These are phyloP conservation scores for Hesperophylax magnus DNA, from an alignment of 1,140 invertebrate species.

Conservation along the genomic window DNA sequence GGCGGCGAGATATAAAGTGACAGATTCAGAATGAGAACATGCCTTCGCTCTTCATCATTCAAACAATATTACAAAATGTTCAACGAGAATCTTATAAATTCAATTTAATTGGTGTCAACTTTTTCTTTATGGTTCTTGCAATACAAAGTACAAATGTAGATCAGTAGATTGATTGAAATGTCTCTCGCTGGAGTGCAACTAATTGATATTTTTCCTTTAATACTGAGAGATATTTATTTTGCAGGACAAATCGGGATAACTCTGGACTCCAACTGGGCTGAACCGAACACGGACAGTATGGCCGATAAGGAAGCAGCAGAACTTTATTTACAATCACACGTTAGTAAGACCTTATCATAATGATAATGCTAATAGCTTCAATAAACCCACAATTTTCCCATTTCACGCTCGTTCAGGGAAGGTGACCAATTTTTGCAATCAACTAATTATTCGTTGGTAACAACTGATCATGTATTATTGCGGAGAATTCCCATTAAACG, in stretches of 20 bases:
- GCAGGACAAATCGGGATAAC: constrained; percentile 76
- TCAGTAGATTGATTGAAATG: background rate
- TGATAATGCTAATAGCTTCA: background rate
- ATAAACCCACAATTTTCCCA: background rate
- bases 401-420: background rate
- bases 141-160: background rate
- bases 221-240: constrained; percentile 39
- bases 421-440: no score
- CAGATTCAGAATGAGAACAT: no score
- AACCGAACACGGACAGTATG: constrained; percentile 69
- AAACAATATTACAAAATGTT: no score
- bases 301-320: constrained; percentile 74
- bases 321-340: constrained; percentile 72
- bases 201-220: background rate
- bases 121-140: background rate
- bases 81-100: no score
- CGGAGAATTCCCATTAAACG: no score
- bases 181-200: background rate
- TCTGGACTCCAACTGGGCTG: constrained; percentile 74
- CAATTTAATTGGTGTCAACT: background rate
- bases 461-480: no score
- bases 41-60: no score
- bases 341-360: constrained; percentile 60
- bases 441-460: no score
- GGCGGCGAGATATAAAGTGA: no score